Conservation (phyloP, 2,888 invertebrate species). For the Polydrusus tereticollis region DNA sequence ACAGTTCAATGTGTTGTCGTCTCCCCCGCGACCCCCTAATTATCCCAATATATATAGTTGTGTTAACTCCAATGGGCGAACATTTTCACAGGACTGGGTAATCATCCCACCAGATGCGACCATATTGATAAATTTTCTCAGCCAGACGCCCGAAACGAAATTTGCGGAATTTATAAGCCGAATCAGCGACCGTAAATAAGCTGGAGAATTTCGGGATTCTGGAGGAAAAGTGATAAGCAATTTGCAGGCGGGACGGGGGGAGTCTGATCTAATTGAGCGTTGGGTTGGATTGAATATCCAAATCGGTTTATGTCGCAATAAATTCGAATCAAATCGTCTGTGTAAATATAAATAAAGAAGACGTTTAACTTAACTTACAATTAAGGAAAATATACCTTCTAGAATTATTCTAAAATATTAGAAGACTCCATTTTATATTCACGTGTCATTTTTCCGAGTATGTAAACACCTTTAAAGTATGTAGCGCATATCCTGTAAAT, state of each 20-base stretch:
- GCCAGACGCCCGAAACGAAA: slow-evolving; percentile 25
- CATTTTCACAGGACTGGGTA: background rate
- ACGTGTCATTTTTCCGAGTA: background rate
- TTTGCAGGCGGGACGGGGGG: slow-evolving; percentile 9
- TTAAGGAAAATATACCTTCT: too few relatives aligned
- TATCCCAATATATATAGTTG: background rate
- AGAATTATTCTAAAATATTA: too few relatives aligned
- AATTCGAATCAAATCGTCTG: background rate
- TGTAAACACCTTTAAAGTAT: background rate
- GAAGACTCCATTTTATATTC: background rate
- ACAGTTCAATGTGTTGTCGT: background rate
- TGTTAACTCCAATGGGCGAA: slow-evolving; percentile 1
- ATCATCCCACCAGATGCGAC: slow-evolving; percentile 22
- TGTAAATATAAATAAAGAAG: background rate
- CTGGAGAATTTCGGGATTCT: slow-evolving; percentile 31
- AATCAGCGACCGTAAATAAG: slow-evolving; percentile 35
- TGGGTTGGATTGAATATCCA: slow-evolving; percentile 23
- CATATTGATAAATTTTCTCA: slow-evolving; percentile 33
- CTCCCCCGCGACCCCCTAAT: background rate
- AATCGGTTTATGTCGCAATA: slow-evolving; percentile 9
- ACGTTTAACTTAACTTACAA: too few relatives aligned
- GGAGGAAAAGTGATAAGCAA: slow-evolving; percentile 34
- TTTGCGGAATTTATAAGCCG: slow-evolving; percentile 31
- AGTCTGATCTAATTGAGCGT: slow-evolving; percentile 19
- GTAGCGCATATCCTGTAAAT: slow-evolving; percentile 7